phyloP scores from a whole-genome alignment of 2,113 vertebrate genomes.

The Neopipo cinnamomea region DNA sequence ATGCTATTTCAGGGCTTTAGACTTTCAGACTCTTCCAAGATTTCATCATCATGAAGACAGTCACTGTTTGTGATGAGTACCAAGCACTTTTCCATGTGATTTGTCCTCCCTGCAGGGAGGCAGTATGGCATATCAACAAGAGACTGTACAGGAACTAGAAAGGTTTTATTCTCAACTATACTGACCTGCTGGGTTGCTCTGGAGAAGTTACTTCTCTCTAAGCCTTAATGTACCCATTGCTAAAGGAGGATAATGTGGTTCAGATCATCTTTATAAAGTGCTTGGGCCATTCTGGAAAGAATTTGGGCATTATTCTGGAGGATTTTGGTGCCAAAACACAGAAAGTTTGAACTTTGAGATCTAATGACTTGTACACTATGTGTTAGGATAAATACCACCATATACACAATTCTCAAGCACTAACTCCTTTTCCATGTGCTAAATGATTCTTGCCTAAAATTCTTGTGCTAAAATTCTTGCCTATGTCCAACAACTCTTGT shows the following conservation, averaged over 20 bases:
- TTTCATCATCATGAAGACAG: neutral
- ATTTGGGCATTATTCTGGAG: neutral
- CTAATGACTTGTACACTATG: neutral
- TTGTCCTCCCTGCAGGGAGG: neutral
- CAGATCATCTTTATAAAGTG: slow-evolving; percentile 42
- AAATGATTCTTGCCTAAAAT: neutral
- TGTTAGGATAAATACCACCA: neutral
- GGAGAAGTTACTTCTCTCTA: neutral
- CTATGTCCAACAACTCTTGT: neutral
- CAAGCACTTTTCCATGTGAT: slow-evolving; percentile 45
- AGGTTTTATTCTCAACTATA: neutral
- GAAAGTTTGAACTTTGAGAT: neutral
- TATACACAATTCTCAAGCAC: neutral
- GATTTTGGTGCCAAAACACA: slow-evolving; percentile 8
- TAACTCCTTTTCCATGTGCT: neutral
- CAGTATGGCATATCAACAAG: neutral
- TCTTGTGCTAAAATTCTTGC: slow-evolving; percentile 1
- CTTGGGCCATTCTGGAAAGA: neutral
- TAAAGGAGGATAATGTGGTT: neutral
- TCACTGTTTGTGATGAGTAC: slow-evolving; percentile 3
- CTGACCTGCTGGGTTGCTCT: neutral
- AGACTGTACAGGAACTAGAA: neutral
- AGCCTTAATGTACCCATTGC: neutral
- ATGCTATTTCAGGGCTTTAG: neutral
- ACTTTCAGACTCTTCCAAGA: neutral